Conservation (phyloP, 2,888 invertebrate species). For the Cryptosula pallasiana region DNA sequence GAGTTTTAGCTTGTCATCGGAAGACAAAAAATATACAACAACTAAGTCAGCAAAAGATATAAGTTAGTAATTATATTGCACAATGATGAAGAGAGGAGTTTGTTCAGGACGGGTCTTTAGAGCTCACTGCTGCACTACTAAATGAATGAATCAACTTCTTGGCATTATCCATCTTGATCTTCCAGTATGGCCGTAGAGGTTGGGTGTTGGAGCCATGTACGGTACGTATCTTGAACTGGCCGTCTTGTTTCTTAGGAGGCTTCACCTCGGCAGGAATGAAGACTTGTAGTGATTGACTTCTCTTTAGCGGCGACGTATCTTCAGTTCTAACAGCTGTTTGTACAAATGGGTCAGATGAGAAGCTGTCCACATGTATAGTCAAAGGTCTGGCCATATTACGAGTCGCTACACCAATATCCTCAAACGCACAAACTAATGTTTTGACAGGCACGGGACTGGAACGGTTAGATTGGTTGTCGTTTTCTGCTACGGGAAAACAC, state of each 20-base stretch:
- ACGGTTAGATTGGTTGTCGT: neutral
- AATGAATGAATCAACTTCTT: conserved; percentile 2
- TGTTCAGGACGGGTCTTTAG: neutral
- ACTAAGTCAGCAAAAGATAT: no score
- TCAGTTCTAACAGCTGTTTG: neutral
- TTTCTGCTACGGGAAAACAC: neutral
- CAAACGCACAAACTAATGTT: conserved; percentile 16
- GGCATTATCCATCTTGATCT: neutral
- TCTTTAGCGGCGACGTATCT: neutral
- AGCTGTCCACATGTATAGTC: conserved; percentile 19
- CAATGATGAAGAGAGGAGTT: no score
- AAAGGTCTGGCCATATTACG: neutral
- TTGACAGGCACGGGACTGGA: neutral
- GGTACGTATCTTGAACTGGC: neutral
- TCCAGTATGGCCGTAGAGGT: neutral
- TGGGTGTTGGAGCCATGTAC: neutral
- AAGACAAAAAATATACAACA: no score
- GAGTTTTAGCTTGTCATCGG: no score
- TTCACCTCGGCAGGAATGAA: neutral
- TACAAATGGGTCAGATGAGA: conserved; percentile 18
- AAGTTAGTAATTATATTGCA: no score
- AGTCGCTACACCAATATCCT: neutral
- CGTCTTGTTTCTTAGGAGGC: neutral
- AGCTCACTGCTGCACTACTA: neutral
- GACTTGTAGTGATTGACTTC: conserved; percentile 10